Percentiles rank a stretch among this genome's conserved stretches.
phyloP scores from a whole-genome alignment of 2,797 vertebrate species.

The Austrolebias charrua region DNA sequence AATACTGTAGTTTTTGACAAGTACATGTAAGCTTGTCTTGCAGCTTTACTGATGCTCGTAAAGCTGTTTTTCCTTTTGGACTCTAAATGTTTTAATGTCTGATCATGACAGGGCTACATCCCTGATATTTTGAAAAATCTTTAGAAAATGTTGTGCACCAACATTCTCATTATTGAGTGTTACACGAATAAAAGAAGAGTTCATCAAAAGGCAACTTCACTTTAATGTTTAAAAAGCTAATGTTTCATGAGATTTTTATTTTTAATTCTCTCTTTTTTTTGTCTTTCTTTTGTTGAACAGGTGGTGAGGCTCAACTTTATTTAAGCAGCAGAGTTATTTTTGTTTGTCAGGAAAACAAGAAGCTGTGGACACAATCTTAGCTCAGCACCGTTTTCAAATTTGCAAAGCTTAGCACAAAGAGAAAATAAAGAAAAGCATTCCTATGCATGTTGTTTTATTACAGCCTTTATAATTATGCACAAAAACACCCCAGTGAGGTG shows the following conservation, averaged over 20 bases:
- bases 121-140: too few species aligned
- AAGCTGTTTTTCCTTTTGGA: neutral
- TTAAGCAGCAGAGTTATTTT: neutral
- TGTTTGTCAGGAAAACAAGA: neutral
- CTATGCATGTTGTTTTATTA: neutral
- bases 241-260: neutral
- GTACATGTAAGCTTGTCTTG: neutral
- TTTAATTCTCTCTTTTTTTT: too few species aligned
- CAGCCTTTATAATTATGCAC: neutral
- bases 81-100: neutral
- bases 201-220: neutral
- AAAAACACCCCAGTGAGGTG: neutral
- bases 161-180: neutral
- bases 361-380: neutral
- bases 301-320: neutral
- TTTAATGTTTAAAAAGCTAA: neutral
- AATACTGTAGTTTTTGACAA: neutral
- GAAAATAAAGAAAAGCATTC: neutral
- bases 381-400: neutral
- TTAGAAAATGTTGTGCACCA: neutral
- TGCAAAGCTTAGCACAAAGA: neutral
- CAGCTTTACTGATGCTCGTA: neutral
- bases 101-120: neutral
- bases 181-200: neutral
- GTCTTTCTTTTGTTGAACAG: too few species aligned